Percentiles rank a stretch among this genome's conserved stretches.
Conservation (phyloP, 2,888 invertebrate species). For the Bunonema sp. region DNA sequence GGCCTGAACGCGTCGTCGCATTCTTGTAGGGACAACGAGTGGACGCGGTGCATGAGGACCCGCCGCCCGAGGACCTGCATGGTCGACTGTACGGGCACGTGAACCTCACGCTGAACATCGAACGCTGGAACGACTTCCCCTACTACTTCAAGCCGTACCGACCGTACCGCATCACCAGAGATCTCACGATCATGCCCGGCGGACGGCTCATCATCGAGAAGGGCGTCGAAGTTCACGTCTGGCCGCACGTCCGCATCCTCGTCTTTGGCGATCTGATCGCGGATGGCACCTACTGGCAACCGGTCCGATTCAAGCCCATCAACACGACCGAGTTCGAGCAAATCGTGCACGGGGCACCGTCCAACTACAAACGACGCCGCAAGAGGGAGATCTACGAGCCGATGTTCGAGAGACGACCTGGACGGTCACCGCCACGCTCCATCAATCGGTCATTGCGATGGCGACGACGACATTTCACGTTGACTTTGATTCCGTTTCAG, state of each 20-base stretch:
- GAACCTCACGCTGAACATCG: constrained; percentile 21
- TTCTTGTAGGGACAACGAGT: constrained; percentile 25
- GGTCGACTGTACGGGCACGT: constrained; percentile 35
- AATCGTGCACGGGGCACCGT: constrained; percentile 21
- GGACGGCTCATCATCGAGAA: constrained; percentile 69
- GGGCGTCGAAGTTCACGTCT: constrained; percentile 71
- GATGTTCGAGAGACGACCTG: not conserved
- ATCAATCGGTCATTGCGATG: not conserved
- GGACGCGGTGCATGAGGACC: constrained; percentile 11
- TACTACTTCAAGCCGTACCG: constrained; percentile 22
- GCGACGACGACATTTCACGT: too few relatives aligned
- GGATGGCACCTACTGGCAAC: constrained; percentile 60
- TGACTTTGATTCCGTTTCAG: constrained; percentile 6
- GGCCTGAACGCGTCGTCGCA: not conserved
- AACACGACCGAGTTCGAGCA: constrained; percentile 37
- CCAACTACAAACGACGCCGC: too few relatives aligned
- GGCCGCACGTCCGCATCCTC: constrained; percentile 61
- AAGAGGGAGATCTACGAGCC: constrained; percentile 2
- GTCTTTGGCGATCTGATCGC: constrained; percentile 74
- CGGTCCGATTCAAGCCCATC: constrained; percentile 41
- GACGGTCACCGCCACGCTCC: not conserved
- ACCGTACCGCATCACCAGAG: constrained; percentile 68
- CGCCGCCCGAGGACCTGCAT: constrained; percentile 33
- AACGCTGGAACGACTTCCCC: constrained; percentile 33
- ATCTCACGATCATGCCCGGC: constrained; percentile 90